phyloP scores from a whole-genome alignment of 2,888 invertebrate genomes.

The Drosophila subquinaria region DNA sequence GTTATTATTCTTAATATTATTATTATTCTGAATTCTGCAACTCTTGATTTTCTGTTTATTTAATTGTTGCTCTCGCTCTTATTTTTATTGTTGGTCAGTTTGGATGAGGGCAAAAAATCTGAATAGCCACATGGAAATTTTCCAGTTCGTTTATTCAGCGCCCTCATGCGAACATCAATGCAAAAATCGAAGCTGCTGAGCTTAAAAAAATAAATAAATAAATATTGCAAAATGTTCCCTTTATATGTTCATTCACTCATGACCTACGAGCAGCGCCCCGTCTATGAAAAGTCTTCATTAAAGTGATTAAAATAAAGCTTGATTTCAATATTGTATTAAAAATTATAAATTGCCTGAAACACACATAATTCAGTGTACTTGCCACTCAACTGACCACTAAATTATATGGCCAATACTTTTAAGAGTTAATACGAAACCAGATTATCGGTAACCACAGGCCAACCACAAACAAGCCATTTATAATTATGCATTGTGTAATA shows the following conservation, averaged over 20 bases:
- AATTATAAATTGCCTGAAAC: not conserved
- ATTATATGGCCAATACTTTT: slow-evolving; percentile 39
- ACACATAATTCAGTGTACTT: not conserved
- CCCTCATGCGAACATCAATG: slow-evolving; percentile 84
- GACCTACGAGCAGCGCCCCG: not conserved
- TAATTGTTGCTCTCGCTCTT: slow-evolving; percentile 30
- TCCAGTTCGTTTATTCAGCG: slow-evolving; percentile 82
- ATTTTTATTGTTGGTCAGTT: slow-evolving; percentile 17
- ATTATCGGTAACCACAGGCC: slow-evolving; percentile 41
- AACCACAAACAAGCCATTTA: slow-evolving; percentile 48
- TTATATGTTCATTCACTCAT: slow-evolving; percentile 33
- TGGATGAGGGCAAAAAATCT: slow-evolving; percentile 32
- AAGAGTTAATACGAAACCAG: slow-evolving; percentile 22
- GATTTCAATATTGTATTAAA: not conserved
- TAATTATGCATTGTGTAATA: slow-evolving; percentile 62
- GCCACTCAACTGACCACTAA: slow-evolving; percentile 22
- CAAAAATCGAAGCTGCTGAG: slow-evolving; percentile 47
- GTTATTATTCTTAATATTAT: slow-evolving; percentile 25
- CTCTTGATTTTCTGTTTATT: slow-evolving; percentile 56
- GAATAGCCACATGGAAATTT: slow-evolving; percentile 78
- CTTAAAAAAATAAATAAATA: slow-evolving; percentile 52
- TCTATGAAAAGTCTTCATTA: not conserved
- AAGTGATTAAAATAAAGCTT: not conserved
- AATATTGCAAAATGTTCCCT: slow-evolving; percentile 33
- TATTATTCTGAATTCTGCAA: slow-evolving; percentile 35